These are phyloP conservation scores for Serripes groenlandicus DNA, from an alignment of 2,888 invertebrate species.

Conservation along the genomic window DNA sequence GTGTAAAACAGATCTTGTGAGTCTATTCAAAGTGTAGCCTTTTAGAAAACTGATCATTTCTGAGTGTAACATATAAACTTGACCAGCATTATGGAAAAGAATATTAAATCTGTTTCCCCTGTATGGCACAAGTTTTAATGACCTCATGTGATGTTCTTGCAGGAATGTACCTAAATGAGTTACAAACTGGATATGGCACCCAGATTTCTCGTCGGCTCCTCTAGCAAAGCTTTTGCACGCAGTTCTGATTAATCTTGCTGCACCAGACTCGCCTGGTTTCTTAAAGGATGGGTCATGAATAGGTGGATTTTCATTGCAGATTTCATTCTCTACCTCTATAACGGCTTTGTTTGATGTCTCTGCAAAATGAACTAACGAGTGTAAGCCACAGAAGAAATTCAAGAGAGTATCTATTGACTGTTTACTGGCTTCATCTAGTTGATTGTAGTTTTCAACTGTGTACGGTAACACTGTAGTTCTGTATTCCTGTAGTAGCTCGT, in stretches of 20 bases:
- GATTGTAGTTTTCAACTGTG: slow-evolving; percentile 3
- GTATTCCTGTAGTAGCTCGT: slow-evolving; percentile 21
- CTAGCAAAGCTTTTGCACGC: slow-evolving; percentile 39
- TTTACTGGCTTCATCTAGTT: slow-evolving; percentile 6
- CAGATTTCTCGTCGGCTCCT: slow-evolving; percentile 53
- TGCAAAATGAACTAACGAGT: slow-evolving; percentile 32
- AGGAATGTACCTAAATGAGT: slow-evolving; percentile 38
- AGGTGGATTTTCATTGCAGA: slow-evolving; percentile 27
- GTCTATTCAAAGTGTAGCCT: too few species aligned
- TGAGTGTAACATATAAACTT: too few species aligned
- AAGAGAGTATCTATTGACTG: slow-evolving; percentile 16
- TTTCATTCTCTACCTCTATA: slow-evolving; percentile 19
- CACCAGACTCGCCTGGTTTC: slow-evolving; percentile 28
- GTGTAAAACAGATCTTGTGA: too few species aligned
- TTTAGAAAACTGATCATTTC: too few species aligned
- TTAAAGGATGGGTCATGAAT: slow-evolving; percentile 46
- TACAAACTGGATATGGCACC: slow-evolving; percentile 35
- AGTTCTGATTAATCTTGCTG: slow-evolving; percentile 31
- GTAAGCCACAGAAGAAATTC: slow-evolving; percentile 44
- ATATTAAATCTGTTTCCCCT: slow-evolving; percentile 56
- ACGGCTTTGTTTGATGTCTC: slow-evolving; percentile 29
- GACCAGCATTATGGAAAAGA: slow-evolving; percentile 47
- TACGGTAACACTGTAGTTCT: slow-evolving; percentile 11
- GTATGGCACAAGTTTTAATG: slow-evolving; percentile 35
- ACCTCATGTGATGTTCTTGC: slow-evolving; percentile 23